Evolutionary conservation across 2,113 vertebrate genomes (phyloP).

Genomic region (Cettia cetti): DNA sequence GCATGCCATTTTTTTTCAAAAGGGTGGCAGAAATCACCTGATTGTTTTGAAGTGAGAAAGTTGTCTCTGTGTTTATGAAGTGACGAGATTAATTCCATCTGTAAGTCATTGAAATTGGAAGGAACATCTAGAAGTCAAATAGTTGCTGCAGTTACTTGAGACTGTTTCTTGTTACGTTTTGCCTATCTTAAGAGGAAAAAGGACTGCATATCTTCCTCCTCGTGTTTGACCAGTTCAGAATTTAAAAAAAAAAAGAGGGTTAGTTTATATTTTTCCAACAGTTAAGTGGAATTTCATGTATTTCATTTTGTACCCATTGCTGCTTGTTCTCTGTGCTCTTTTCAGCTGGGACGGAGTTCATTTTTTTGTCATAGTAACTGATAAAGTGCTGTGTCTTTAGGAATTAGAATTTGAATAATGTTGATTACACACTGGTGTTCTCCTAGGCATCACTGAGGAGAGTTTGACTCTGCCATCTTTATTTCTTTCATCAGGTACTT

Average conservation of each 20-base stretch:
- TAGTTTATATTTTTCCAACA: not conserved
- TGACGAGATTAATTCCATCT: not conserved
- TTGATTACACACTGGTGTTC: not conserved
- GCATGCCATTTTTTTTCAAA: accelerated
- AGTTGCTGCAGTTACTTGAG: not conserved
- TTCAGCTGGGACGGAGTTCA: not conserved
- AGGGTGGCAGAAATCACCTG: no score
- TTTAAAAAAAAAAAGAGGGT: not conserved
- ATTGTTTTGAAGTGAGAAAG: not conserved
- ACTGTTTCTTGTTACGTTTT: not conserved
- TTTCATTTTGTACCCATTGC: not conserved
- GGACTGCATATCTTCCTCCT: not conserved
- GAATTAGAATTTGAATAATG: not conserved
- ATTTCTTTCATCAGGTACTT: not conserved
- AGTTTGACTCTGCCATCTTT: not conserved
- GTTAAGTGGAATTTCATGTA: not conserved
- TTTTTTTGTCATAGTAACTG: not conserved
- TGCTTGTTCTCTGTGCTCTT: not conserved
- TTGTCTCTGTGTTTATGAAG: not conserved
- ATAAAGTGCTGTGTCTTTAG: not conserved
- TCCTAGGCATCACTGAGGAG: not conserved
- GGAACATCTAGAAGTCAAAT: not conserved
- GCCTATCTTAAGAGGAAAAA: not conserved
- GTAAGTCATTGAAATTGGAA: not conserved
- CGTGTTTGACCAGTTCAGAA: not conserved